Evolutionary conservation across 2,888 invertebrate genomes (phyloP), one percentile per base, ranked within the genome.

Genomic region (Exocentrus adspersus): DNA sequence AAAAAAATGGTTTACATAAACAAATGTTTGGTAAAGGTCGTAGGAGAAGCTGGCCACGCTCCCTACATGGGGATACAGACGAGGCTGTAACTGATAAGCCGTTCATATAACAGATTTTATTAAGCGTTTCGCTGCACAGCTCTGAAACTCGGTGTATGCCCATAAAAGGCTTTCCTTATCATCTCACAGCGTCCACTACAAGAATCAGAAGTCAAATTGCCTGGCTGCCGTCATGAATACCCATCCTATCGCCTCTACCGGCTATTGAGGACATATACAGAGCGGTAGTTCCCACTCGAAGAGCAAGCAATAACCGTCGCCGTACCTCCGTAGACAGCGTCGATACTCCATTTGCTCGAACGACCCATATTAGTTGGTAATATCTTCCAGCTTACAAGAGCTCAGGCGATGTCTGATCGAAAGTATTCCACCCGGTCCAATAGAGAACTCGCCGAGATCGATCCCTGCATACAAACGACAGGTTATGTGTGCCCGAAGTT

Each of bases 401-500:
- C 70, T 71, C 68, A 63, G 68, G 69, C 67, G 68, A 69, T 72
- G 71, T 72, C 75, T 75, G 75, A 75, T 75, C 74, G 75, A 75
- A 76, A 75, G 74, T 75, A 75, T 75, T 76, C 75, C 74, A 65
- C 67, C 64, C 65, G 74, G 74, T 65, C 74, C 73, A 72, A 76
- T 75, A 75, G 73, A 73, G 72, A 69, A 65, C 64, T 70, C 64
- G 67, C 66, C 60, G 67, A 70, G 62, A 65, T 65, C 72, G 71
- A 70, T 71, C 70, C 72, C 71, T 74, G 76, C 75, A 76, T 76
- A 75, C 74, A 76, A 76, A 76, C 73, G 72, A 74, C 75, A 65
- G 59, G 68, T 76, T 75, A 73, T 72, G 70, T 68, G 70, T 69
- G 52, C 53, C 45, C 60, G 59, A 45, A 56, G 48, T 60, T 60